Base-by-base conservation (phyloP, 1,140 invertebrate genomes). In the Lepidotrigona ventralis region DNA sequence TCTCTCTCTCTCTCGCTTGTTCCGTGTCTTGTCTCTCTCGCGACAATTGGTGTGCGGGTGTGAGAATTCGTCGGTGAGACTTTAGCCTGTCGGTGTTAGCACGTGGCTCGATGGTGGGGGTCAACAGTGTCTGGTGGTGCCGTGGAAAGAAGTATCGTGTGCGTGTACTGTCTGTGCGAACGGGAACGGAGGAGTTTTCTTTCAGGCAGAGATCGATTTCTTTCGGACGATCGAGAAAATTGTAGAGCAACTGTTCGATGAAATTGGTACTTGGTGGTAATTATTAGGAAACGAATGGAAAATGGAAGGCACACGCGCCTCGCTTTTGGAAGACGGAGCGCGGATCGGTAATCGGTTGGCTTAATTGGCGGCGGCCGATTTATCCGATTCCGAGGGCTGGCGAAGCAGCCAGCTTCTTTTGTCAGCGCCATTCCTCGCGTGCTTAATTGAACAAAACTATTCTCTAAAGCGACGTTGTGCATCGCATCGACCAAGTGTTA, bases 31-130 rank as follows among this genome's bases (percentile, higher is more conserved):
- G 39, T 46, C 39, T 46, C 39, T 29, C 71, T 58, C 63, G 54
- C 76, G 64, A 33, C 60, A 60, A 58, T 56, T 21, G 54, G 39
- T 54, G 82, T 53, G 85, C 87, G 87, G 86, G 86, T 88, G 86
- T 79, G 86, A 88, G 86, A 88, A 86, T 85, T 87, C 68, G 83
- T 81, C 86, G 66, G 75, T 79, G 86, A 79, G 78, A 81, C 85
- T 86, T 83, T 79, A 76, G 68, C 68, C 58, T 78, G 63, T 78
- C 23, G 23, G 69, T 70, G 71, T 78, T 78, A 76, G 71, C 53
- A 66, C 15, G 8, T 2, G 26, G 23, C 14, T 26, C 26, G 12
- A 17, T 29, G 53, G 64, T 78, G 75, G 81, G 85, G 66, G 60
- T 33, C 58, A 80, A 53, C 29, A 56, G 39, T 68, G 77, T 88